A percentile compares a stretch with the other conserved stretches of the same genome.
Conservation (phyloP, 2,797 vertebrate genomes). For the Bucorvus abyssinicus region DNA sequence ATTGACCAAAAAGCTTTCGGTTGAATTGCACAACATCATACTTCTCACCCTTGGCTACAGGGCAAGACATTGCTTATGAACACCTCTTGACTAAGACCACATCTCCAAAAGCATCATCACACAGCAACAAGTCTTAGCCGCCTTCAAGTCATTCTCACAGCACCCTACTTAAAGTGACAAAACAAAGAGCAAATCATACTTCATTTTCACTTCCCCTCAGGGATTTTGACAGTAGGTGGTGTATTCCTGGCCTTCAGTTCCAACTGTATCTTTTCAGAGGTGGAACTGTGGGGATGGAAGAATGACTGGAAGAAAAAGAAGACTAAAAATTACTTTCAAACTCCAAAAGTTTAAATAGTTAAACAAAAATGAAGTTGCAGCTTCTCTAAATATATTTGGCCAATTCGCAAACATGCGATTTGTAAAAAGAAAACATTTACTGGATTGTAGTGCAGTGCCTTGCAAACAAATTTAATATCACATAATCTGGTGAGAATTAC, state of each 20-base stretch:
- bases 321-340: neutral
- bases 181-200: neutral
- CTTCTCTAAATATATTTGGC: neutral
- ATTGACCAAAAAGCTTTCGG: neutral
- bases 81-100: neutral
- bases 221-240: neutral
- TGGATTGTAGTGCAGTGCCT: neutral
- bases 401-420: neutral
- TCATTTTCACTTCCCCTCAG: neutral
- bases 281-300: neutral
- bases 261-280: neutral
- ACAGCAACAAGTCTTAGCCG: neutral
- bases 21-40: fast-evolving
- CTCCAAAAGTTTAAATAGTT: neutral
- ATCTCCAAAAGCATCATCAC: neutral
- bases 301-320: neutral
- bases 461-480: neutral
- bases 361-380: neutral
- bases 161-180: neutral
- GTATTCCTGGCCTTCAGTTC: neutral
- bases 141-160: neutral
- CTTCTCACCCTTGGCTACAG: neutral
- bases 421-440: neutral
- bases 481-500: neutral
- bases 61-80: neutral